Percentiles rank a stretch among this genome's conserved stretches.
Evolutionary conservation across 2,888 invertebrate species (phyloP).

Genomic region (Gibbula magus): DNA sequence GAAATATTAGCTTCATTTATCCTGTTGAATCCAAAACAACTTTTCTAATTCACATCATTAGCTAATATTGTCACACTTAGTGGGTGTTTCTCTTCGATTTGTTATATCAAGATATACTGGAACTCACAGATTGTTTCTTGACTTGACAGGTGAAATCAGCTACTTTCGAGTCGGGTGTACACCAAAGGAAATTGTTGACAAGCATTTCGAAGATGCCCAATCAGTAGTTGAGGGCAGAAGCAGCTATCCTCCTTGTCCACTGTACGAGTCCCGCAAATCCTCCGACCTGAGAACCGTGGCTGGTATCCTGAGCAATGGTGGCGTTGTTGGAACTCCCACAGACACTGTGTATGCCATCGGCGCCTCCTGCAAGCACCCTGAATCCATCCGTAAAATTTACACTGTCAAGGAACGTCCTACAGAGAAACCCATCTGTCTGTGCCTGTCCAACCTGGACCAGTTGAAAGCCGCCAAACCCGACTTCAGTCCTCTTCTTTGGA

Average conservation of each 20-base stretch:
- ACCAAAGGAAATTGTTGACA: slow-evolving; percentile 45
- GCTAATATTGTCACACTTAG: too few species aligned
- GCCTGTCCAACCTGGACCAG: slow-evolving; percentile 55
- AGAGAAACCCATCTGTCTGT: slow-evolving; percentile 61
- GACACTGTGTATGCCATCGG: slow-evolving; percentile 60
- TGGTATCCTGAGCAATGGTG: slow-evolving; percentile 48
- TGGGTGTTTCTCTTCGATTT: too few species aligned
- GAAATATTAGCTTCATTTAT: too few species aligned
- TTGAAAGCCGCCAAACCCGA: slow-evolving; percentile 47
- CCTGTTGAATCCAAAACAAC: too few species aligned
- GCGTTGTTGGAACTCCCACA: slow-evolving; percentile 57
- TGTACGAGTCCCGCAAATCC: slow-evolving; percentile 48
- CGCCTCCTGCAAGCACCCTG: slow-evolving; percentile 55
- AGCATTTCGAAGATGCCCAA: slow-evolving; percentile 41
- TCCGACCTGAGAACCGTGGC: slow-evolving; percentile 45
- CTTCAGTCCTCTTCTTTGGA: slow-evolving; percentile 52
- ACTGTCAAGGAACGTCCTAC: slow-evolving; percentile 53
- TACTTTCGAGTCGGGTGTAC: slow-evolving; percentile 59
- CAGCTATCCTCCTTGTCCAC: slow-evolving; percentile 40
- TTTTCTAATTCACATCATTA: too few species aligned
- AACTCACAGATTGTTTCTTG: neutral
- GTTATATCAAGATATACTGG: too few species aligned
- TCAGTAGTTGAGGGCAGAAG: slow-evolving; percentile 21
- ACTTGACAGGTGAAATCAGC: slow-evolving; percentile 46
- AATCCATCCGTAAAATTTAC: slow-evolving; percentile 52